Evolutionary conservation across 2,797 vertebrate genomes (phyloP).

Genomic region (Microctenopoma stevenorrisi): DNA sequence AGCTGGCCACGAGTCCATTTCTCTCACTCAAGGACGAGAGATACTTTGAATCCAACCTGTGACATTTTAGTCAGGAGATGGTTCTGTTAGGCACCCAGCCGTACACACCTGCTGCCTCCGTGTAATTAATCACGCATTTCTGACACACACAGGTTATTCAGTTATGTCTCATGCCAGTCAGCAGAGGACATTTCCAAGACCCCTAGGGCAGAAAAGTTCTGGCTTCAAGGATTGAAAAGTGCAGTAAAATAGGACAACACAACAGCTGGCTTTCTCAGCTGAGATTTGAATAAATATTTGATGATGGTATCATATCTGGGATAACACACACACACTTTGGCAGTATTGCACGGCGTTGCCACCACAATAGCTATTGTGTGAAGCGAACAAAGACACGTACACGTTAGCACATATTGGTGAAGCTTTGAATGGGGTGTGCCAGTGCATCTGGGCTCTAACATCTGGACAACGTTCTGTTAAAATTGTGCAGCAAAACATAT

Average conservation of each 20-base stretch:
- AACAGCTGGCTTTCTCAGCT: slow-evolving; percentile 60
- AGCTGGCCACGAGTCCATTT: slow-evolving; percentile 31
- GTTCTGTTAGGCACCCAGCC: slow-evolving; percentile 39
- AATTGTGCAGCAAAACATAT: slow-evolving; percentile 58
- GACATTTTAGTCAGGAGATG: slow-evolving; percentile 55
- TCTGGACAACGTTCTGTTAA: slow-evolving; percentile 63
- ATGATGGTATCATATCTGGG: slow-evolving; percentile 57
- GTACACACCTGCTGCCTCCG: slow-evolving; percentile 36
- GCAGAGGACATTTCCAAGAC: slow-evolving; percentile 35
- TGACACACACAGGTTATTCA: slow-evolving; percentile 59
- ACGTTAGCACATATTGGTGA: slow-evolving; percentile 35
- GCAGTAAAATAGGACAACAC: slow-evolving; percentile 61
- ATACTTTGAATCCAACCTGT: slow-evolving; percentile 53
- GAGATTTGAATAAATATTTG: slow-evolving; percentile 63
- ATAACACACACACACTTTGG: slow-evolving; percentile 47
- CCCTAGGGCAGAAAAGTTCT: slow-evolving; percentile 44
- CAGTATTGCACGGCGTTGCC: slow-evolving; percentile 39
- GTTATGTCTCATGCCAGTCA: slow-evolving; percentile 47
- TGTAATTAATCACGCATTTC: slow-evolving; percentile 67
- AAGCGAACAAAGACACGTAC: slow-evolving; percentile 49
- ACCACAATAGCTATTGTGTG: slow-evolving; percentile 56
- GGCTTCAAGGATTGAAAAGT: slow-evolving; percentile 51
- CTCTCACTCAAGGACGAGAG: slow-evolving; percentile 43
- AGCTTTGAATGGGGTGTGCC: slow-evolving; percentile 30
- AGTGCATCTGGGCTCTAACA: slow-evolving; percentile 72